Conservation (phyloP, 1,140 invertebrate genomes). For the Paraescarpia echinospica region DNA sequence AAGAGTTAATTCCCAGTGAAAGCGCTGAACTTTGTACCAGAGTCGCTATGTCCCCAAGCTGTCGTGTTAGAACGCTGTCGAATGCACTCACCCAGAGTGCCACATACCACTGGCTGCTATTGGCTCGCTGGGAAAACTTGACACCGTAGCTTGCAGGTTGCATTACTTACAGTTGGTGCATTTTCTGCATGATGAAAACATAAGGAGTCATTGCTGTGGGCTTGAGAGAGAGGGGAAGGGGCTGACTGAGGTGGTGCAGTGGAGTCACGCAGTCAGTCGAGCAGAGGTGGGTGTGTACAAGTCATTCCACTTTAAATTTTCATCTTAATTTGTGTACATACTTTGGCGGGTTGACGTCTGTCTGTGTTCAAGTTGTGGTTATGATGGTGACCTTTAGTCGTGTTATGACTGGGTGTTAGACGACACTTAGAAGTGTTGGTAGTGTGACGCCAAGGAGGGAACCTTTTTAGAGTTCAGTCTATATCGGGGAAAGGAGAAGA, state of each 20-base stretch:
- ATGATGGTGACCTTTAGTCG: background rate
- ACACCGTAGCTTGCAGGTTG: background rate
- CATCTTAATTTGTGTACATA: background rate
- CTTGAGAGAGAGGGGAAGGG: background rate
- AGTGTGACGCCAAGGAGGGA: background rate
- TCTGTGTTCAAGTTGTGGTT: background rate
- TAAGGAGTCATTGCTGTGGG: background rate
- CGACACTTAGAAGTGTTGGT: background rate
- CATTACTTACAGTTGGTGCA: conserved; percentile 5
- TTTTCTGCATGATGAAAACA: background rate
- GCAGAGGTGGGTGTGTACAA: background rate
- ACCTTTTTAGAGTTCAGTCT: background rate
- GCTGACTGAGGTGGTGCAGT: background rate
- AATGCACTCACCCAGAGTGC: background rate
- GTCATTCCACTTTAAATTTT: background rate
- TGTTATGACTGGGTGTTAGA: background rate
- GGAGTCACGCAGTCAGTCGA: background rate
- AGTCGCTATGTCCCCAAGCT: background rate
- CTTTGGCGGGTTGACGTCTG: background rate
- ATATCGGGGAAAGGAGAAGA: background rate
- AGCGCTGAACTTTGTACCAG: background rate
- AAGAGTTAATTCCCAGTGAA: conserved; percentile 1
- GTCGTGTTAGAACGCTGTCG: background rate
- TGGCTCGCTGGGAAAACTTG: background rate
- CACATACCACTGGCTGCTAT: background rate